A percentile compares a stretch with the other conserved stretches of the same genome.
Conservation (phyloP, 92 coral and sea anemone genomes). For the Epizoanthus fatuus region DNA sequence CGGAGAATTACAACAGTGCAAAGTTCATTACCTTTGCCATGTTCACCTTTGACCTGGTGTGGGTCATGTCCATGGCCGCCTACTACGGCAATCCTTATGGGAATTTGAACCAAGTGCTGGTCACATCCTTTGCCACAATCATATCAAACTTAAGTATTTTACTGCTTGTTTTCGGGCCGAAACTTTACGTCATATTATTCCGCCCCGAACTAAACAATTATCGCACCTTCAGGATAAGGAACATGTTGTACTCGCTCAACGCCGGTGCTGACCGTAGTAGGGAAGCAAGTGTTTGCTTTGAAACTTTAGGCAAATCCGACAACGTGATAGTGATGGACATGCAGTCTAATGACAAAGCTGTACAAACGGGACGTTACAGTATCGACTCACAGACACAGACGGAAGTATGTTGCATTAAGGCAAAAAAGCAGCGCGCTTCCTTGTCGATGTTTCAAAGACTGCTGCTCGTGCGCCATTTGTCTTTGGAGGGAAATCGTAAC, state of each 20-base stretch:
- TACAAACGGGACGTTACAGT: conserved; percentile 40
- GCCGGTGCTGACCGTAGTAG: conserved; percentile 3
- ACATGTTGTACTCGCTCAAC: conserved; percentile 48
- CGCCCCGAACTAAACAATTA: conserved; percentile 69
- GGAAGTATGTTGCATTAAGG: background rate
- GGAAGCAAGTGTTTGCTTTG: conserved; percentile 1
- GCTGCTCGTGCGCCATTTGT: conserved; percentile 11
- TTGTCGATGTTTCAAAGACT: conserved; percentile 13
- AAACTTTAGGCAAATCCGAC: conserved; percentile 31
- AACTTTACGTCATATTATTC: conserved; percentile 60
- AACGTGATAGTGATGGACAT: conserved; percentile 63
- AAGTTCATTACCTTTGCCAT: conserved; percentile 85
- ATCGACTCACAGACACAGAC: conserved; percentile 50
- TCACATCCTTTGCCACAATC: conserved; percentile 70
- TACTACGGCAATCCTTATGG: conserved; percentile 67
- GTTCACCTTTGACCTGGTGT: conserved; percentile 84
- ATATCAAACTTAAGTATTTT: conserved; percentile 73
- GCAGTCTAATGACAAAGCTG: conserved; percentile 63
- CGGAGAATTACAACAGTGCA: conserved; percentile 95
- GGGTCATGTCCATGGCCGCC: conserved; percentile 83
- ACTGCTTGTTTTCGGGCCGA: conserved; percentile 77
- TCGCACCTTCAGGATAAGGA: conserved; percentile 56
- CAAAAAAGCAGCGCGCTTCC: conserved; percentile 5
- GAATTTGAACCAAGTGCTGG: conserved; percentile 27
- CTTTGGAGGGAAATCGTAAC: background rate